These are phyloP conservation scores for Tolmerus cingulatus DNA, from an alignment of 2,888 invertebrate species.

Conservation along the genomic window DNA sequence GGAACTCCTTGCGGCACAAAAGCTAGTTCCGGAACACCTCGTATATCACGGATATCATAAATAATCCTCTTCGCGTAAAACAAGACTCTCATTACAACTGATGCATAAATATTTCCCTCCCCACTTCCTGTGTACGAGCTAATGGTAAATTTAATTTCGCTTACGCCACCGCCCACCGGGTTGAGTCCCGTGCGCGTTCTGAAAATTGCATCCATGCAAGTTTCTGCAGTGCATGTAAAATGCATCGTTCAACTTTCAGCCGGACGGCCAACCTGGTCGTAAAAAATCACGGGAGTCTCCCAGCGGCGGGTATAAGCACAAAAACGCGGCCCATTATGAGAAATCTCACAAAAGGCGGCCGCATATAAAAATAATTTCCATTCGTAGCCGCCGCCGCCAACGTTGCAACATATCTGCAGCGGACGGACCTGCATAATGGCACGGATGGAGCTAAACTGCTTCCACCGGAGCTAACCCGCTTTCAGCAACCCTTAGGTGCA, in stretches of 20 bases:
- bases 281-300: slow-evolving; percentile 13
- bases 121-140: neutral
- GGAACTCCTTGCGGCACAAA: neutral
- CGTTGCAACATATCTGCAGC: neutral
- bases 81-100: neutral
- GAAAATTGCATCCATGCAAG: slow-evolving; percentile 3
- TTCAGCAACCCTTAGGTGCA: neutral
- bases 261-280: neutral
- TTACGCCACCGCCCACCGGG: neutral
- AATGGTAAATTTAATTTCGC: neutral
- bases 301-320: neutral
- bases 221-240: neutral
- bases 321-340: slow-evolving; percentile 30
- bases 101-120: neutral
- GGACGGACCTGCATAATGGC: neutral
- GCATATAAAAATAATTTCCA: slow-evolving; percentile 21
- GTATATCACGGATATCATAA: neutral
- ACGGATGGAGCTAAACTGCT: neutral
- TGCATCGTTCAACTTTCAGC: neutral
- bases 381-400: neutral
- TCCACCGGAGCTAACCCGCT: neutral
- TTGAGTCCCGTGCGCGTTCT: neutral
- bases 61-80: neutral
- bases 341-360: neutral
- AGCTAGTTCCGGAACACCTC: neutral